Conservation (phyloP, 2,797 vertebrate species). For the Amniataba percoides region DNA sequence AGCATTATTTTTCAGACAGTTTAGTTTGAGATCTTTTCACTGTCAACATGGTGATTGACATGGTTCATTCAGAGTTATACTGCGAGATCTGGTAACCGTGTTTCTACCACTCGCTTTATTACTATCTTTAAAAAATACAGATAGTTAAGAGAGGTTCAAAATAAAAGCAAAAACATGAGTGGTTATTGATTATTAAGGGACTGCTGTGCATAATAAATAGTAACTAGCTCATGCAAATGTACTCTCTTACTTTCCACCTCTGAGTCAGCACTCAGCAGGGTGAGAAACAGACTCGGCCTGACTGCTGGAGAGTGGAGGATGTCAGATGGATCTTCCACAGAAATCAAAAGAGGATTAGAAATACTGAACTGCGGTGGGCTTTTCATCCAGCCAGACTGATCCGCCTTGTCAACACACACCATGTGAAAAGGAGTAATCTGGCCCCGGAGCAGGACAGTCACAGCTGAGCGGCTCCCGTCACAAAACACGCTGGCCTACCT, state of each 20-base stretch:
- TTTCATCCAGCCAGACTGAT: constrained; percentile 39
- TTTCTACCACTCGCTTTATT: too few relatives aligned
- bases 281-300: neutral
- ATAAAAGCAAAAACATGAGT: neutral
- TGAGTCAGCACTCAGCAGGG: neutral
- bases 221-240: neutral
- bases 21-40: neutral
- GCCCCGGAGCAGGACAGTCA: constrained; percentile 24
- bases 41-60: neutral
- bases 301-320: constrained; percentile 14
- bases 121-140: neutral
- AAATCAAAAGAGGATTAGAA: constrained; percentile 49
- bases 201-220: neutral
- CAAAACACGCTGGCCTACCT: constrained; percentile 8
- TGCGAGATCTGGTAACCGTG: neutral
- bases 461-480: constrained; percentile 38
- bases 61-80: too few relatives aligned
- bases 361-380: constrained; percentile 27
- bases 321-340: constrained; percentile 14
- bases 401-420: constrained; percentile 31
- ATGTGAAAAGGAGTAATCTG: constrained; percentile 44
- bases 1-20: neutral
- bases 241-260: neutral
- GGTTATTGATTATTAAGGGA: neutral
- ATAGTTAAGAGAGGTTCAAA: neutral